Base-by-base conservation (phyloP, 2,797 vertebrate genomes). In the Myotis myotis region DNA sequence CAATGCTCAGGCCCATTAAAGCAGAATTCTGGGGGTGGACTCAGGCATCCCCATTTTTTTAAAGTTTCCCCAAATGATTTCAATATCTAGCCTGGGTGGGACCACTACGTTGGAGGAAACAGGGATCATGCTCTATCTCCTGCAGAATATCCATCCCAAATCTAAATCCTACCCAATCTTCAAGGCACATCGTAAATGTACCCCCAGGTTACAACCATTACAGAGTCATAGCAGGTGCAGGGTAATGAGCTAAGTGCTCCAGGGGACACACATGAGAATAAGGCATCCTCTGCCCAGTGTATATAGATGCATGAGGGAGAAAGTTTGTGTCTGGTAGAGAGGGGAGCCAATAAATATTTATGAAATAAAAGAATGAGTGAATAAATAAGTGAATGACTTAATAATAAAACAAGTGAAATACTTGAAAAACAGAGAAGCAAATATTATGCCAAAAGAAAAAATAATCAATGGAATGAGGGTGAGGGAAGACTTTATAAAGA, bases 291-390 rank as follows among this genome's bases (percentile, higher is more conserved):
- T 87, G 68, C 60, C 75, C 53, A 33, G 51, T 55, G 81, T 49
- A 55, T 49, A 55, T 4, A 81, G 68, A 90, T 7, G 28, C 68
- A 82, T 2, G 17, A 68, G 53, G 53, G 60, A 68, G 33, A 72
- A 66, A 49, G 44, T n/a, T 20, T 17, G 17, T 19, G 5, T 60
- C 75, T 83, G 33, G 22, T 8, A 19, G 15, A 25, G 68, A 79
- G 6, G 15, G 9, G 19, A 90, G n/a, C 71, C 47, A 30, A 72
- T 68, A 60, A 74, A 79, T 81, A 82, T 84, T 75, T 83, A 60
- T 38, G 62, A 90, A 92, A 72, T 78, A 84, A 66, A 81, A 38
- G 64, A 79, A 83, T 76, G 28, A 91, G 74, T 44, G 51, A 89
- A 36, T 81, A 62, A 44, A 25, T 41, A 7, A 74, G 74, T 23